phyloP scores from a whole-genome alignment of 2,888 invertebrate species.

The Alviniconcha strummeri region DNA sequence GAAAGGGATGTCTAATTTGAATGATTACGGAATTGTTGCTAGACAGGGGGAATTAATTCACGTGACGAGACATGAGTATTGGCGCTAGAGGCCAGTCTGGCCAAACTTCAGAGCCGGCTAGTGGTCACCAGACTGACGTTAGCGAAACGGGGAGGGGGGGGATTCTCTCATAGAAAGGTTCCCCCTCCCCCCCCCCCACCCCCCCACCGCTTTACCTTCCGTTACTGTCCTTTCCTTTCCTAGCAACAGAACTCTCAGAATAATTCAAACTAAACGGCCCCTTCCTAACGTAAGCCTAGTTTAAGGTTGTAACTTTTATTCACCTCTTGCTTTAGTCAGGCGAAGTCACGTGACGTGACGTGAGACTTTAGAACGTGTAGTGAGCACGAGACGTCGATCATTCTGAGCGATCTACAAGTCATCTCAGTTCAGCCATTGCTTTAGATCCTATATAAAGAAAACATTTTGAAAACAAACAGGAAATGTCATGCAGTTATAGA shows the following conservation, averaged over 20 bases:
- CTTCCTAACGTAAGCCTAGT: background rate
- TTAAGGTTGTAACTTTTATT: background rate
- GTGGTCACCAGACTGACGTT: background rate
- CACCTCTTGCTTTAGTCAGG: constrained; percentile 11
- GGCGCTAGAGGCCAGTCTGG: too few species aligned
- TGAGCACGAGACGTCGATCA: background rate
- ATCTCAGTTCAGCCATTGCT: background rate
- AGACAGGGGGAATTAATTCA: too few species aligned
- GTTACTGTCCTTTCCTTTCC: background rate
- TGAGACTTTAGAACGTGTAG: background rate
- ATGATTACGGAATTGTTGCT: too few species aligned
- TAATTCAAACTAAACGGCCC: background rate
- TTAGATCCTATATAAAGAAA: background rate
- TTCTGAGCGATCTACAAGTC: background rate
- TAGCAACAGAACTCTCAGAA: background rate
- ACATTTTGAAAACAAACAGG: background rate
- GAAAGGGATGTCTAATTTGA: too few species aligned
- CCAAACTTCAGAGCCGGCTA: background rate
- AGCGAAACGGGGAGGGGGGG: background rate
- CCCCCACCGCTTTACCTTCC: too few species aligned
- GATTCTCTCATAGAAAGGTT: too few species aligned
- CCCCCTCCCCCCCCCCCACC: too few species aligned
- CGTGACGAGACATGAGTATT: too few species aligned
- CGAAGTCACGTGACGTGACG: background rate
- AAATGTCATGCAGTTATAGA: background rate